Percentiles rank a stretch among this genome's conserved stretches.
Conservation (phyloP, 1,140 invertebrate genomes). For the Brachionus rubens region DNA sequence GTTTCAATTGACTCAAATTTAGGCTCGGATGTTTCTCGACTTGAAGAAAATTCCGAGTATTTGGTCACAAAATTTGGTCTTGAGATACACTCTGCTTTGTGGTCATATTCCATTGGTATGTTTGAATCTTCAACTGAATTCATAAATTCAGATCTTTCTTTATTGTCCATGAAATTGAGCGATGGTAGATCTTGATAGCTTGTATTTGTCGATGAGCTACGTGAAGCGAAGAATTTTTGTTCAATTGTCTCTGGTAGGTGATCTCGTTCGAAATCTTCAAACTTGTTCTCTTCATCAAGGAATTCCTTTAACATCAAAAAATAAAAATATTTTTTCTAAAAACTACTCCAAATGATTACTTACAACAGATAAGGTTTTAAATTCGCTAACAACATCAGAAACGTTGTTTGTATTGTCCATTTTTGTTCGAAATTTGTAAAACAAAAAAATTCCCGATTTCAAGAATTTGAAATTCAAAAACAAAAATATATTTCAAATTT, state of each 20-base stretch:
- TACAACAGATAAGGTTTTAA: background rate
- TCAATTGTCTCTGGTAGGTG: background rate
- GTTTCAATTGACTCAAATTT: background rate
- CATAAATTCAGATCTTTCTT: slow-evolving; percentile 6
- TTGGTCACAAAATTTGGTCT: background rate
- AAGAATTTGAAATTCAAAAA: background rate
- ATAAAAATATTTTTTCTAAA: too few species aligned
- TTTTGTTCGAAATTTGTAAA: background rate
- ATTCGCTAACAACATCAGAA: slow-evolving; percentile 16
- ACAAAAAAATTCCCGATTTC: background rate
- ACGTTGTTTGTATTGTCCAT: slow-evolving; percentile 1
- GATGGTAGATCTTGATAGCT: slow-evolving; percentile 28
- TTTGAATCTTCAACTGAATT: background rate
- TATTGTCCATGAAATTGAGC: background rate
- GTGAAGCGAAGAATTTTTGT: background rate
- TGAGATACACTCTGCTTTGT: too few species aligned
- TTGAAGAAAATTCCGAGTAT: background rate
- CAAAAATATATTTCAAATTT: background rate
- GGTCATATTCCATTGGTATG: background rate
- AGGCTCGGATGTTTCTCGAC: background rate
- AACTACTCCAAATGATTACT: too few species aligned
- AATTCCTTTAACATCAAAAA: too few species aligned
- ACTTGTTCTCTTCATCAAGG: background rate
- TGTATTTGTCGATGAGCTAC: slow-evolving; percentile 6
- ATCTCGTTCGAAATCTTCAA: background rate